phyloP scores from a whole-genome alignment of 2,113 vertebrate genomes.

The Sceloporus undulatus region DNA sequence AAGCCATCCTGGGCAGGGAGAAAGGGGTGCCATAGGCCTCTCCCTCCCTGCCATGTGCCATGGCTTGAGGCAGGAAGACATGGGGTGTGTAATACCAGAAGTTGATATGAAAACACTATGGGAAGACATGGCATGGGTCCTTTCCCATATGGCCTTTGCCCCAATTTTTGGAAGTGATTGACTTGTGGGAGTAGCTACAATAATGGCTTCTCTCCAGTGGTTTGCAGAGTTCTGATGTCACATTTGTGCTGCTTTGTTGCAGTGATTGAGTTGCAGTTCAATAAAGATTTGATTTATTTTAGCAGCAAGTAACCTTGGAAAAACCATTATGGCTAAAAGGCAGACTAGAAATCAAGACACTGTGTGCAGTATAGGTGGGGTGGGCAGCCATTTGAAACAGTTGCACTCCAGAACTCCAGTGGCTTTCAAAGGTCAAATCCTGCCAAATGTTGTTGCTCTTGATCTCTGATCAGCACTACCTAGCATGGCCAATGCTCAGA shows the following conservation, averaged over 20 bases:
- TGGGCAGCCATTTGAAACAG: not conserved
- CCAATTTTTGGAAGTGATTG: not conserved
- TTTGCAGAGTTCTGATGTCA: not conserved
- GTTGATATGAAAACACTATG: not conserved
- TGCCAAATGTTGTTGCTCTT: too few species aligned
- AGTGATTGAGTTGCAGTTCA: too few species aligned
- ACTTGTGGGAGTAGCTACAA: not conserved
- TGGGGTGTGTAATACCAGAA: not conserved
- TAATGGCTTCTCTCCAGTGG: not conserved
- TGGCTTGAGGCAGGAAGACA: too few species aligned
- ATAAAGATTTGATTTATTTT: too few species aligned
- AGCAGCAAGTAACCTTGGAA: not conserved
- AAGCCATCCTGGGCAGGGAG: too few species aligned
- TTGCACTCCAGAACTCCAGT: not conserved
- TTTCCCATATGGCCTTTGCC: not conserved
- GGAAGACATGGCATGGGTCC: not conserved
- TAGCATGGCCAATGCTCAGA: too few species aligned
- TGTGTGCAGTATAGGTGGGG: not conserved
- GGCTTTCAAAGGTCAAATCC: not conserved
- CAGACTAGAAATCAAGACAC: not conserved
- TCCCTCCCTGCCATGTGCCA: too few species aligned
- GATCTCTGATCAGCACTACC: too few species aligned
- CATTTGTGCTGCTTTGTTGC: not conserved
- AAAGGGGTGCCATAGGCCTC: too few species aligned
- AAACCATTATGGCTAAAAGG: not conserved